Base-by-base conservation (phyloP, 2,797 vertebrate genomes). In the Chiroxiphia lanceolata region DNA sequence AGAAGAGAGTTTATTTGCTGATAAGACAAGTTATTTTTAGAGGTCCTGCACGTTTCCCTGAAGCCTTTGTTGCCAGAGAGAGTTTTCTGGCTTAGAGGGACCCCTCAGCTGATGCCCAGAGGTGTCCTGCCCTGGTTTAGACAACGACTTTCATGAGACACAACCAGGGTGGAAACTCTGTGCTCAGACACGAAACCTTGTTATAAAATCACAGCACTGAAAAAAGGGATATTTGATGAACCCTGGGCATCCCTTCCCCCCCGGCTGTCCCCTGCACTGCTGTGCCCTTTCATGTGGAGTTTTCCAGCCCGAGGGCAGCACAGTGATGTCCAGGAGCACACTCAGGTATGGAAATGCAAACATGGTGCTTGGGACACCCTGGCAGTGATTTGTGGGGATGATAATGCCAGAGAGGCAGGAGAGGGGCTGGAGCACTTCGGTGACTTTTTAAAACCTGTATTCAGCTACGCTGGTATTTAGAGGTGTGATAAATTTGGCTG, bases 401-500 rank as follows among this genome's bases (percentile, higher is more conserved):
- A 11, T 75, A 85, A 83, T 18, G 38, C 59, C 57, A 31, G 11
- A 3, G 16, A 81, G 42, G 57, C 64, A 10, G 1, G 11, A 40
- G 6, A 18, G 80, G 71, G 75, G 72, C 61, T 78, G 69, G 23
- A 91, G 75, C 69, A n/a, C 54, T 50, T 40, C 2, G 2, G 57
- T 95, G 92, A 83, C 89, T 96, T 95, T 91, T 95, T 71, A 83
- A 90, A 95, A 85, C 19, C 69, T 7, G 1, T 31, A 75, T 85
- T 93, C 92, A 59, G 78, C 68, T 68, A 53, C 0, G 1, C 71
- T 85, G 94, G 78, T 94, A 91, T 94, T 96, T 89, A 89, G 84
- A 83, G 53, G 38, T 2, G 10, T 87, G 87, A 94, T 93, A 94
- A 94, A 95, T 94, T 87, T 89, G 53, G 38, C 68, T 86, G 27